These are phyloP conservation scores for Poeciliopsis paucimaculata DNA, from an alignment of 2,797 vertebrate species.

Conservation along the genomic window DNA sequence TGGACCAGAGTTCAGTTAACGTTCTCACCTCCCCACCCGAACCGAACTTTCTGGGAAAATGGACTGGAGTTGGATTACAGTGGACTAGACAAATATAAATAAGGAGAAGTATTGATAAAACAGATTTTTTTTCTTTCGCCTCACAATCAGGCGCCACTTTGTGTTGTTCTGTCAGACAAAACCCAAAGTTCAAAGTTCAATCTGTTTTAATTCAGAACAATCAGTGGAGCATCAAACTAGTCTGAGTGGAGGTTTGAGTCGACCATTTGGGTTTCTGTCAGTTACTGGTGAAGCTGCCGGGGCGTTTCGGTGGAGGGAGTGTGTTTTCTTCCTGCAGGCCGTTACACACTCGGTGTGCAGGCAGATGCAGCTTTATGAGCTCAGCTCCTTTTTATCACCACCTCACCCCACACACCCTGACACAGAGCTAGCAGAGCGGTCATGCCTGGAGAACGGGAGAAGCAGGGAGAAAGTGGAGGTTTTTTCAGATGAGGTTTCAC, in stretches of 20 bases:
- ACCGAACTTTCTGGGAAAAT: not conserved
- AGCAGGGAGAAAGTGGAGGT: constrained; percentile 51
- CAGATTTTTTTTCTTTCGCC: not conserved
- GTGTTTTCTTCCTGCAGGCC: constrained; percentile 57
- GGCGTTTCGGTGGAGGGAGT: constrained; percentile 32
- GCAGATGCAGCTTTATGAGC: constrained; percentile 72
- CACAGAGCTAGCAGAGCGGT: constrained; percentile 67
- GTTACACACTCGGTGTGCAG: constrained; percentile 59
- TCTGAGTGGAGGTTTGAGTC: constrained; percentile 42
- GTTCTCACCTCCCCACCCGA: not conserved
- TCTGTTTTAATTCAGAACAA: constrained; percentile 20
- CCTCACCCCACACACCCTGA: constrained; percentile 51
- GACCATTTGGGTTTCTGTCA: constrained; percentile 68
- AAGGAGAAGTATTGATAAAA: not conserved
- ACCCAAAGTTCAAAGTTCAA: not conserved
- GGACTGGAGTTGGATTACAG: not conserved
- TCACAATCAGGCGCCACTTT: not conserved
- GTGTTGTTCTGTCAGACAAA: not conserved
- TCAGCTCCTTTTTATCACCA: constrained; percentile 61
- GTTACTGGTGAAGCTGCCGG: constrained; percentile 66
- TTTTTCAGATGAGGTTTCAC: constrained; percentile 43
- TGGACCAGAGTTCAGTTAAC: not conserved
- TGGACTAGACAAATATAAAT: not conserved
- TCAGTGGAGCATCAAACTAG: constrained; percentile 21
- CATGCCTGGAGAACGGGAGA: constrained; percentile 69